A percentile compares a stretch with the other conserved stretches of the same genome.
phyloP scores from a whole-genome alignment of 2,888 invertebrate species.

The Holacanthella duospinosa region DNA sequence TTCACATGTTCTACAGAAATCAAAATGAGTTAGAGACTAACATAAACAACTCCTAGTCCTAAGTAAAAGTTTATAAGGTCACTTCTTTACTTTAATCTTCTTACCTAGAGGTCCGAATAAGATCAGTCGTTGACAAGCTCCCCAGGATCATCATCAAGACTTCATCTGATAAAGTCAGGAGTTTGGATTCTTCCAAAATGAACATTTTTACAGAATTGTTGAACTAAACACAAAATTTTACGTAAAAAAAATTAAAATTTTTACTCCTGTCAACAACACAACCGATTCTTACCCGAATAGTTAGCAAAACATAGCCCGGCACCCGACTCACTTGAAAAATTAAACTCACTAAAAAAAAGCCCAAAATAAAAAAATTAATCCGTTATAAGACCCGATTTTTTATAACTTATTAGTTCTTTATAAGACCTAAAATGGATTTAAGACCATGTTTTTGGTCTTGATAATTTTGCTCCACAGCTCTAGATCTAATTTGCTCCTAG shows the following conservation, averaged over 20 bases:
- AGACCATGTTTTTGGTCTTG: no score
- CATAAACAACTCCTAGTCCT: background rate
- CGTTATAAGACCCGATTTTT: no score
- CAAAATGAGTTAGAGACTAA: background rate
- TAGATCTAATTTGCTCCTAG: no score
- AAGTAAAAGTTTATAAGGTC: background rate
- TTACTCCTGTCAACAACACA: background rate
- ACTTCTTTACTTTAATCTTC: background rate
- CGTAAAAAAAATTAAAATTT: background rate
- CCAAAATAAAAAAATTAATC: no score
- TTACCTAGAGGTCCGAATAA: slow-evolving; percentile 25
- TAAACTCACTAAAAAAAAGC: no score
- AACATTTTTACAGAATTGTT: background rate
- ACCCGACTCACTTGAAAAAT: background rate
- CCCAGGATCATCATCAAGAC: slow-evolving; percentile 34
- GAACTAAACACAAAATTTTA: background rate
- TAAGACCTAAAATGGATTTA: no score
- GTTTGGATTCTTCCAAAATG: background rate
- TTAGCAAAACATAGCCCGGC: no score
- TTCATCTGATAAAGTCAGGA: slow-evolving; percentile 28
- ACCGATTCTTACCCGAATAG: background rate
- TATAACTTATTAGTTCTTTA: no score
- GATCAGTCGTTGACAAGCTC: slow-evolving; percentile 21
- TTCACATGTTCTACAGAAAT: slow-evolving; percentile 23
- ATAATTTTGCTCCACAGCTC: no score